Evolutionary conservation across 1,140 invertebrate species (phyloP).

Genomic region (Wiebesia pumilae): DNA sequence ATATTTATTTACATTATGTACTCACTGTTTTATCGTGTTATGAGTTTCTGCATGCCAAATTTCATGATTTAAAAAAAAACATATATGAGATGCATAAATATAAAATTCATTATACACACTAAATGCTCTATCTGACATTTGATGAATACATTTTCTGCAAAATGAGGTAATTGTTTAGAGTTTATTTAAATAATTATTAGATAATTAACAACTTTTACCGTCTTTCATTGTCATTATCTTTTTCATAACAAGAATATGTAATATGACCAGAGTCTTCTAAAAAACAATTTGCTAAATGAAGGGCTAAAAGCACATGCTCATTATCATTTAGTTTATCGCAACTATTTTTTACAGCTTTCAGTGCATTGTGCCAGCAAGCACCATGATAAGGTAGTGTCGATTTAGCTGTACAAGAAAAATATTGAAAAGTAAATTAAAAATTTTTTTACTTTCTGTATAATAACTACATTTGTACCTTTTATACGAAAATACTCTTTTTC

Average conservation of each 20-base stretch:
- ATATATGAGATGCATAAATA: slow-evolving; percentile 82
- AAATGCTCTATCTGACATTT: slow-evolving; percentile 78
- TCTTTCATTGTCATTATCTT: slow-evolving; percentile 66
- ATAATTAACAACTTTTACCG: slow-evolving; percentile 54
- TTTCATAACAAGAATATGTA: slow-evolving; percentile 75
- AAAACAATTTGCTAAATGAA: slow-evolving; percentile 82
- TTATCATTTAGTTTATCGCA: slow-evolving; percentile 79
- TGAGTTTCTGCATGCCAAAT: slow-evolving; percentile 81
- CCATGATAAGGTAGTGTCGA: slow-evolving; percentile 76
- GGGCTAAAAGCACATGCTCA: slow-evolving; percentile 78
- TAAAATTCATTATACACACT: slow-evolving; percentile 81
- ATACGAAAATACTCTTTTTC: slow-evolving; percentile 63
- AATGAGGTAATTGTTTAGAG: slow-evolving; percentile 35
- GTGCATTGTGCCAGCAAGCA: slow-evolving; percentile 78
- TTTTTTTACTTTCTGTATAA: neutral
- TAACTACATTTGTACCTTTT: slow-evolving; percentile 55
- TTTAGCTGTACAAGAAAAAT: slow-evolving; percentile 57
- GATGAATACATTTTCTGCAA: slow-evolving; percentile 75
- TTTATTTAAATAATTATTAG: slow-evolving; percentile 19
- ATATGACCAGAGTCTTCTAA: slow-evolving; percentile 77
- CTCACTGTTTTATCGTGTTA: slow-evolving; percentile 74
- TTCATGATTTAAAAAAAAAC: slow-evolving; percentile 80
- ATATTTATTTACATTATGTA: slow-evolving; percentile 62
- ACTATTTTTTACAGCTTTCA: slow-evolving; percentile 75
- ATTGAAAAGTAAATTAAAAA: slow-evolving; percentile 8